Percentiles rank a stretch among this genome's conserved stretches.
Conservation (phyloP, 2,888 invertebrate species). For the Heteropelma amictum region DNA sequence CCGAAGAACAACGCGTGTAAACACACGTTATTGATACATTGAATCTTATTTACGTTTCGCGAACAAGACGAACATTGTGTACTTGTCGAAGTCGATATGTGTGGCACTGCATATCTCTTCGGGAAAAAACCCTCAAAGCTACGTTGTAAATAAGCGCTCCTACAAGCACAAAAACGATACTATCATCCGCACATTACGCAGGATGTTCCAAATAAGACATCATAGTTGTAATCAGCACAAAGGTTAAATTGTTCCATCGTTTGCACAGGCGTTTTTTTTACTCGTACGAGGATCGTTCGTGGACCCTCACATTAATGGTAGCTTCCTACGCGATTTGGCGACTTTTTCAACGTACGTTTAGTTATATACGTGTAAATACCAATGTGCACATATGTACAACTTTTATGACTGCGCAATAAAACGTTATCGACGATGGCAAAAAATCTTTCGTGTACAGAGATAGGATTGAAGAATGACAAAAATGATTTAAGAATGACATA, state of each 20-base stretch:
- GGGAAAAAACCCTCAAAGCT: conserved; percentile 6
- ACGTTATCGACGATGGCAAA: too few relatives aligned
- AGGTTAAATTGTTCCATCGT: conserved; percentile 41
- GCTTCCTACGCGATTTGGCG: background rate
- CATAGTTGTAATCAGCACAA: conserved; percentile 30
- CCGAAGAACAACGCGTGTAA: background rate
- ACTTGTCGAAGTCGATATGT: background rate
- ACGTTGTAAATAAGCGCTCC: conserved; percentile 2
- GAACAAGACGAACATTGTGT: background rate
- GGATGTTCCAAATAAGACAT: conserved; percentile 42
- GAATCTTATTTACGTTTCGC: background rate
- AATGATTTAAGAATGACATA: too few relatives aligned
- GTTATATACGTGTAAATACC: too few relatives aligned
- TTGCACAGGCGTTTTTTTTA: conserved; percentile 23
- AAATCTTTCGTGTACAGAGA: too few relatives aligned
- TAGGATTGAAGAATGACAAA: too few relatives aligned
- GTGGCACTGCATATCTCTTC: background rate
- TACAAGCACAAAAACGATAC: conserved; percentile 29
- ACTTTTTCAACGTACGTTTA: too few relatives aligned
- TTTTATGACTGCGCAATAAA: too few relatives aligned
- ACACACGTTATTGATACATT: background rate
- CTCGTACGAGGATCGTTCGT: too few relatives aligned
- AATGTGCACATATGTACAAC: too few relatives aligned
- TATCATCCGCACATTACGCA: conserved; percentile 50
- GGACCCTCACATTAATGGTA: background rate